These are phyloP conservation scores for Mus caroli DNA, from an alignment of 2,797 vertebrate genomes.

Conservation along the genomic window DNA sequence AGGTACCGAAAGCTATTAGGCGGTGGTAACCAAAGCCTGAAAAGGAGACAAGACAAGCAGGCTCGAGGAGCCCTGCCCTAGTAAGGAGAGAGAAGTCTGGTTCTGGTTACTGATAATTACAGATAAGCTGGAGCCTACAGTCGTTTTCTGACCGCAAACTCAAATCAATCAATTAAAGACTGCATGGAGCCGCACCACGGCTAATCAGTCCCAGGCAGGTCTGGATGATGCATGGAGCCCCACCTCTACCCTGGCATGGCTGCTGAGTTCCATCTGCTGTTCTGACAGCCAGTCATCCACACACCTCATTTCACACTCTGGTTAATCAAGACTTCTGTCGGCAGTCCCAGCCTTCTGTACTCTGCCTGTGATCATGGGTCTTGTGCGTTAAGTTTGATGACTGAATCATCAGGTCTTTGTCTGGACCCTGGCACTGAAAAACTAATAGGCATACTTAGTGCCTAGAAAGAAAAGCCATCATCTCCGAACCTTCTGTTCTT, in stretches of 20 bases:
- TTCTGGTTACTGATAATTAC: constrained; percentile 91
- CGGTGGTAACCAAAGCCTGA: constrained; percentile 61
- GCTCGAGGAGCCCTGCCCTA: constrained; percentile 80
- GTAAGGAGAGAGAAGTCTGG: constrained; percentile 88
- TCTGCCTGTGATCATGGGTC: background rate
- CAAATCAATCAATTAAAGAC: constrained; percentile 92
- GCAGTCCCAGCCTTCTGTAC: constrained; percentile 6
- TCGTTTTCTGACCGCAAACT: constrained; percentile 91
- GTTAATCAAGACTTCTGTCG: constrained; percentile 72
- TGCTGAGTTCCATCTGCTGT: constrained; percentile 83
- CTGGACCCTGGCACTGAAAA: background rate
- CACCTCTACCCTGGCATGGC: constrained; percentile 80
- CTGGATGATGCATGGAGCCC: constrained; percentile 86
- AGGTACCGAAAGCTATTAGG: constrained; percentile 70
- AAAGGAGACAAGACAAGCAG: constrained; percentile 77
- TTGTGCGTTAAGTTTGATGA: background rate
- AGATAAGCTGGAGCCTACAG: constrained; percentile 91
- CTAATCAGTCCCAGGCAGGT: constrained; percentile 90
- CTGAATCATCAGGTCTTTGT: constrained; percentile 61
- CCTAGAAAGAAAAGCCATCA: background rate
- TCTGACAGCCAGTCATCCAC: constrained; percentile 82
- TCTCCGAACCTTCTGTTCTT: background rate
- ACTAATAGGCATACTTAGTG: background rate
- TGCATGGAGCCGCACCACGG: constrained; percentile 84
- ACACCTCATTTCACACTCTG: constrained; percentile 77